Base-by-base conservation (phyloP, 2,888 invertebrate species). In the Lepidonotus clava region DNA sequence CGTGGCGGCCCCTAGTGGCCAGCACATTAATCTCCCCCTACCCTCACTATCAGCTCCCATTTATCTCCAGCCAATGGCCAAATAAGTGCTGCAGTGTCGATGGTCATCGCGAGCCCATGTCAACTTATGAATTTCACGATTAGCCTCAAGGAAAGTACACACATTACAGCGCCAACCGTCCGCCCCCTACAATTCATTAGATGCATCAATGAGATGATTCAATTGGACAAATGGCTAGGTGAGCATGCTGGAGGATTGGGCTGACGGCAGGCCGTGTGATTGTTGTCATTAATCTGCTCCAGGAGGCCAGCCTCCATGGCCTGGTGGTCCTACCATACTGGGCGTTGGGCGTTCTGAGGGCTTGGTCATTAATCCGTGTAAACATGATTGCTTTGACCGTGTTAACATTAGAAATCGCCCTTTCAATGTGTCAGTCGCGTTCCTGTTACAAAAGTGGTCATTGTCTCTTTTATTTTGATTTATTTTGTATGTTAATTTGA, bases 51-150 rank as follows among this genome's bases (percentile, higher is more conserved):
- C 80, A 32, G 51, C 8, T 21, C 8, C 21, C 80, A 80, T 80
- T 80, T 80, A 80, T 80, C 80, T 80, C 80, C 46, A 28, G 46
- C 46, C 14, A 80, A 80, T 80, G 28, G 51, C 41, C 80, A 46
- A 41, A 80, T 80, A 80, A 80, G 80, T 41, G 80, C 24, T 32
- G n/a, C 34, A 80, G 11, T 80, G 41, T 80, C 80, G 46, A 80
- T 80, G 80, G 51, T 32, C 80, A 80, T 80, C 80, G 21, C 32
- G 32, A 66, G 1, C 28, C 41, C 80, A 80, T 80, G 80, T 80
- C 80, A 80, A 51, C 80, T 80, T 80, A 80, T 80, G 80, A 80
- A 80, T 80, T 80, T 28, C 28, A 34, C 80, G 46, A 80, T 80
- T 46, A 46, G 80, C 80, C 80, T 21, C 80, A 34, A 46, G 80